These are phyloP conservation scores for Lycocorax pyrrhopterus DNA, from an alignment of 2,113 vertebrate species.

Conservation along the genomic window DNA sequence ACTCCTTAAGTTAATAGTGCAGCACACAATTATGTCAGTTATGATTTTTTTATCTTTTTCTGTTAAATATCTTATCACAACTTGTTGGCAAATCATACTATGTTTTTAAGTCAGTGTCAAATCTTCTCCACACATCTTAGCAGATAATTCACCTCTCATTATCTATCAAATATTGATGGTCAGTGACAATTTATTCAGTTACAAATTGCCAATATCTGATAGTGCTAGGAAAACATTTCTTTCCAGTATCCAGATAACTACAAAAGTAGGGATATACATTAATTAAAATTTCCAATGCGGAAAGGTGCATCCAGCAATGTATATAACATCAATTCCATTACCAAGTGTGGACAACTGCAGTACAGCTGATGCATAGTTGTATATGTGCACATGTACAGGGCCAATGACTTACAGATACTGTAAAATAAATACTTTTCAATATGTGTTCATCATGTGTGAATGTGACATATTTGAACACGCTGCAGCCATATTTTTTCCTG, in stretches of 20 bases:
- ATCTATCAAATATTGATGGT: neutral
- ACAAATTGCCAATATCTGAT: neutral
- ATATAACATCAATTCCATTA: neutral
- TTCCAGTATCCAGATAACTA: neutral
- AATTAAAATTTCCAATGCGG: neutral
- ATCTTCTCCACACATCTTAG: neutral
- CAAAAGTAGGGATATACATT: neutral
- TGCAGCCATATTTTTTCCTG: neutral
- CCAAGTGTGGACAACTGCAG: neutral
- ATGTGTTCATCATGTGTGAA: neutral
- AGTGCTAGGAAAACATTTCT: neutral
- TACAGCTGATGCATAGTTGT: neutral
- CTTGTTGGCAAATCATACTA: neutral
- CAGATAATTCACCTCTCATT: neutral
- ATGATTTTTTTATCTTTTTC: neutral
- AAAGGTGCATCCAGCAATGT: neutral
- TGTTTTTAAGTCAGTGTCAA: neutral
- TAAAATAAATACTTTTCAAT: neutral
- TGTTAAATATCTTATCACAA: neutral
- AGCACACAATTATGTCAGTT: neutral
- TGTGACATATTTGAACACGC: neutral
- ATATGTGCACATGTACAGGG: neutral
- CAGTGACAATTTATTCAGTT: neutral
- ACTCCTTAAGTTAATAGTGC: neutral
- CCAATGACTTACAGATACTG: neutral